Evolutionary conservation across 1,140 invertebrate genomes (phyloP), one percentile per base, ranked within the genome.

Genomic region (Drosophila sp.): DNA sequence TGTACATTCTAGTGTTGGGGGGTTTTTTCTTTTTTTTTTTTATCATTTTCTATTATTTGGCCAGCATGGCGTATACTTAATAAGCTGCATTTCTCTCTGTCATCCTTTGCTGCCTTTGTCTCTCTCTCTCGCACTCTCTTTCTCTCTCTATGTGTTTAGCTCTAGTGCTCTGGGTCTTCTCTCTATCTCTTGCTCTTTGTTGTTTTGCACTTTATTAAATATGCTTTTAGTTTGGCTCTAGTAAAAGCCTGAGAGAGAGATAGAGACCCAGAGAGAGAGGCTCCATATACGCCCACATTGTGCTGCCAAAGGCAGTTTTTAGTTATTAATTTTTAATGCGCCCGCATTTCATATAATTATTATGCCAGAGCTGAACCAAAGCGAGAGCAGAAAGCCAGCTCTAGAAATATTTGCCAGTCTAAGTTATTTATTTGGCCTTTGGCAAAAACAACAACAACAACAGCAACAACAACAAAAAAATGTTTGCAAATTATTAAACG

Each of bases 301-400:
- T 57, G 50, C 65, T 68, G 73, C 73, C 72, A 75, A 76, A 76
- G 73, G 73, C 73, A 76, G 73, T 76, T 76, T 74, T 76, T 76
- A 76, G 72, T 76, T 76, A 76, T 76, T 76, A 76, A 76, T 76
- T 76, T 76, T 76, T 76, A 75, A 76, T 76, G 73, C 73, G 73
- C 75, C 73, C 72, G 60, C 73, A 76, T 76, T 76, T 75, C 72
- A 66, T 55, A 76, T 76, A 76, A 76, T 76, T 76, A 60, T 55
- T 50, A 27, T 50, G 44, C 44, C 44, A 50, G 7, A 25, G 44
- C 44, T 50, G 7, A 50, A 25, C 44, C 23, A 66, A 38, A 25
- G 41, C 40, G 32, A 30, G 60, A 55, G 62, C 38, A 67, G 60
- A 23, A 50, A 50, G 44, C 25, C 44, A 50, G 25, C 44, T 50